Evolutionary conservation across 2,113 vertebrate species (phyloP).

Genomic region (Dunckerocampus dactyliophorus): DNA sequence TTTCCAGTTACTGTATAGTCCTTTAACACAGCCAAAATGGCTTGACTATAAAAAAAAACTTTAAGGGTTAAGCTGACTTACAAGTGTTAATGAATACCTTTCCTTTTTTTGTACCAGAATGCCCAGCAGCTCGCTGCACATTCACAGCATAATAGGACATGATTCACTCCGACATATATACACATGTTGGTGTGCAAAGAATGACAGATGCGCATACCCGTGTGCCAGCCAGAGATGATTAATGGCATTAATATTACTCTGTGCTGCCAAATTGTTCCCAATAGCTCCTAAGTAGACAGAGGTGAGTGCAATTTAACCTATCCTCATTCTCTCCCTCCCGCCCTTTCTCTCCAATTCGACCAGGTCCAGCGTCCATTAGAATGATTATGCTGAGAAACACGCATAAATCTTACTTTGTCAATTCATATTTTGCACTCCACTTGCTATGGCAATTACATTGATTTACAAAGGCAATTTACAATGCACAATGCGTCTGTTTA

Average conservation of each 20-base stretch:
- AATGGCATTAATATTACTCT: constrained; percentile 58
- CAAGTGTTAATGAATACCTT: too few species aligned
- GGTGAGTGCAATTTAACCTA: constrained; percentile 67
- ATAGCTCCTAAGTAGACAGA: constrained; percentile 45
- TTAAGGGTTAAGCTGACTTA: too few species aligned
- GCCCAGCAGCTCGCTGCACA: too few species aligned
- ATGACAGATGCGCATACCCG: constrained; percentile 5
- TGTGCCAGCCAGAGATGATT: constrained; percentile 53
- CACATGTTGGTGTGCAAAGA: not conserved
- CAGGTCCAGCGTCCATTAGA: constrained; percentile 33
- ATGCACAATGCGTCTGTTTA: constrained; percentile 34
- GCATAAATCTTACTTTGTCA: constrained; percentile 73
- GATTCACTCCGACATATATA: not conserved
- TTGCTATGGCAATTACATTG: constrained; percentile 31
- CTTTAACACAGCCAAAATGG: too few species aligned
- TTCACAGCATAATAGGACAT: not conserved
- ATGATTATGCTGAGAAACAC: constrained; percentile 53
- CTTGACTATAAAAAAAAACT: too few species aligned
- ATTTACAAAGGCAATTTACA: constrained; percentile 28
- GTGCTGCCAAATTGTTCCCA: constrained; percentile 54
- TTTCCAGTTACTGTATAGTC: too few species aligned
- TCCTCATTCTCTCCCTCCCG: constrained; percentile 38
- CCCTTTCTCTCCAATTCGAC: constrained; percentile 24
- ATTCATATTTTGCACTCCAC: constrained; percentile 38
- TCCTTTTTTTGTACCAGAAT: too few species aligned